phyloP scores from a whole-genome alignment of 2,888 invertebrate genomes.

The Fabriciana adippe region DNA sequence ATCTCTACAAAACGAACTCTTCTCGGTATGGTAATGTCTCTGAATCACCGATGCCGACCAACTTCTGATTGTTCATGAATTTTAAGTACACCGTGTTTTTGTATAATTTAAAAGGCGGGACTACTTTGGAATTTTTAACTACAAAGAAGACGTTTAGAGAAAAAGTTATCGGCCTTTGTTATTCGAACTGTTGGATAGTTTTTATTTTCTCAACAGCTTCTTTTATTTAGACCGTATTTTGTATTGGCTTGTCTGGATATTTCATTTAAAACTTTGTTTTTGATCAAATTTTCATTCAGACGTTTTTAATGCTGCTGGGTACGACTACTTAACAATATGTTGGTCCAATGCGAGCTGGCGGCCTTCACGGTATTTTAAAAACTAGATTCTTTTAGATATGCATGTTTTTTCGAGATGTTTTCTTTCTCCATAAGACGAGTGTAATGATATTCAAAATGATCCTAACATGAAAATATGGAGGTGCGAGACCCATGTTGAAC shows the following conservation, averaged over 20 bases:
- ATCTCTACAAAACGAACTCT: slow-evolving; percentile 23
- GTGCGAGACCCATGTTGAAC: no score
- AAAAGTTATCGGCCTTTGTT: slow-evolving; percentile 32
- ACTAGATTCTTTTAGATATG: no score
- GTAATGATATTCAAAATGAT: no score
- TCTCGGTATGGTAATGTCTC: slow-evolving; percentile 41
- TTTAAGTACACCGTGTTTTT: slow-evolving; percentile 44
- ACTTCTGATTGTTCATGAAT: slow-evolving; percentile 46
- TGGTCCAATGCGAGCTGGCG: no score
- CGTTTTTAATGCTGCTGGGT: no score
- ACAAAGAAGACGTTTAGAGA: slow-evolving; percentile 29
- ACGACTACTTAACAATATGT: no score
- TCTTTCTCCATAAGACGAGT: no score
- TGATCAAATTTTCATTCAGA: no score
- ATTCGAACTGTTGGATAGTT: slow-evolving; percentile 22
- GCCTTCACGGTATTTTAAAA: no score
- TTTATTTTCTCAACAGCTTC: slow-evolving; percentile 1
- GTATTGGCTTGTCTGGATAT: neutral
- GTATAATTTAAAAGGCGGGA: slow-evolving; percentile 35
- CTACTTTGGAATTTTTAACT: slow-evolving; percentile 37
- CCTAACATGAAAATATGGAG: no score
- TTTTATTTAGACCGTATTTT: slow-evolving; percentile 1
- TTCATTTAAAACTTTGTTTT: no score
- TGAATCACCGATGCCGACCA: slow-evolving; percentile 35
- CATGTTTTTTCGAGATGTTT: no score